Evolutionary conservation across 2,113 vertebrate genomes (phyloP).

Genomic region (Oncorhynchus tshawytscha): DNA sequence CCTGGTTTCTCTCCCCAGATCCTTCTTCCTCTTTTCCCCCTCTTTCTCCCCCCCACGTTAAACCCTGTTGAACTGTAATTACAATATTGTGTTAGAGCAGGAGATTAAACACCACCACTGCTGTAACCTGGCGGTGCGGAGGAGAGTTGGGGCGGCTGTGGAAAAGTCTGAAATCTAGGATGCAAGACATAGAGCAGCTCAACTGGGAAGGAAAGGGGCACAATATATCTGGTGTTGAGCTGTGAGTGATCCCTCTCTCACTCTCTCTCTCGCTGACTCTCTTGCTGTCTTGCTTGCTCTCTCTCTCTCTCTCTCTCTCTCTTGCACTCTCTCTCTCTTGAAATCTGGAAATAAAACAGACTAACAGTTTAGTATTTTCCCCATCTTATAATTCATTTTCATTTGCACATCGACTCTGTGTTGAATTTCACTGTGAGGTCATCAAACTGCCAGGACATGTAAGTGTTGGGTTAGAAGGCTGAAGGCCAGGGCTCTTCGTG

Average conservation of each 20-base stretch:
- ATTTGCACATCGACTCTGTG: no score
- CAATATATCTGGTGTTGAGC: conserved; percentile 15
- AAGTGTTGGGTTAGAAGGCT: no score
- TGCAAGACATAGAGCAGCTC: conserved; percentile 19
- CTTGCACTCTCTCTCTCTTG: neutral
- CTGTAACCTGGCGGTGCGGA: neutral
- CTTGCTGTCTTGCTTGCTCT: neutral
- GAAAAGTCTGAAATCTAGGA: conserved; percentile 26
- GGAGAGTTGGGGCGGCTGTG: neutral
- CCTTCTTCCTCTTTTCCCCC: neutral
- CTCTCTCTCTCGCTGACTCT: neutral
- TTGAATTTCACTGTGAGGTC: no score
- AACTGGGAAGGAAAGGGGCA: conserved; percentile 11
- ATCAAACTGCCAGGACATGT: no score
- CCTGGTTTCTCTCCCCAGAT: neutral
- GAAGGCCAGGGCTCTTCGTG: neutral
- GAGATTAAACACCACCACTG: neutral
- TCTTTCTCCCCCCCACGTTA: conserved; percentile 28
- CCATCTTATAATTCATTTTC: no score
- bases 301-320: neutral
- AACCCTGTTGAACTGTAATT: conserved; percentile 53
- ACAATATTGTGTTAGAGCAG: conserved; percentile 22
- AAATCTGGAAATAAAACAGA: conserved; percentile 7
- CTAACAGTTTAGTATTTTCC: neutral
- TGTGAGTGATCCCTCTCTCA: conserved; percentile 1